Evolutionary conservation across 2,113 vertebrate genomes (phyloP).

Genomic region (Herpailurus yagouaroundi): DNA sequence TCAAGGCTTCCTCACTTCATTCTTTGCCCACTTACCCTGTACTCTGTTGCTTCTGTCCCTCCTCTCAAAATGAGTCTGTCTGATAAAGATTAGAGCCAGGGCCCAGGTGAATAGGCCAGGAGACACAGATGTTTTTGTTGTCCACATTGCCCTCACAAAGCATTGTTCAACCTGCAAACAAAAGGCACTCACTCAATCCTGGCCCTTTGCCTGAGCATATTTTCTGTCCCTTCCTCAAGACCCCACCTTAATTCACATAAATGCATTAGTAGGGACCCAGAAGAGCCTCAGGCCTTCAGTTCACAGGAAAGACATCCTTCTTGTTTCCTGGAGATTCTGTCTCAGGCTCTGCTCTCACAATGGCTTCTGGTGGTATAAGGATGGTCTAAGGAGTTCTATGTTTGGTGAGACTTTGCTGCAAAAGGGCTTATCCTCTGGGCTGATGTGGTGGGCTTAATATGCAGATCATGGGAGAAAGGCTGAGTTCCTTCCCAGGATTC

Average conservation of each 20-base stretch:
- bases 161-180: background rate
- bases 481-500: too few species aligned
- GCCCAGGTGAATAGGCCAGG: background rate
- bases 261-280: background rate
- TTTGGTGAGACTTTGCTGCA: background rate
- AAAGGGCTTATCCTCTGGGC: background rate
- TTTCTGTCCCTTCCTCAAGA: background rate
- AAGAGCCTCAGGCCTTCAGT: background rate
- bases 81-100: background rate
- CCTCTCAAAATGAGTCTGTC: too few species aligned
- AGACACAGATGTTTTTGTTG: background rate
- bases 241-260: background rate
- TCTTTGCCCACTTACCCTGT: background rate
- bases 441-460: fast-evolving
- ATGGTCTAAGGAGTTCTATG: background rate
- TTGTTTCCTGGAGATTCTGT: background rate
- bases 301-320: background rate
- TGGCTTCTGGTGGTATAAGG: background rate
- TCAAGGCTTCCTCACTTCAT: too few species aligned
- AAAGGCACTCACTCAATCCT: background rate
- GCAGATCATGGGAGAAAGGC: too few species aligned
- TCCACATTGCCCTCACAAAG: background rate
- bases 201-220: background rate
- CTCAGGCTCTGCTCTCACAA: background rate
- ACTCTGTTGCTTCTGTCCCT: background rate